Conservation (phyloP, 2,797 vertebrate species). For the Euthynnus affinis region DNA sequence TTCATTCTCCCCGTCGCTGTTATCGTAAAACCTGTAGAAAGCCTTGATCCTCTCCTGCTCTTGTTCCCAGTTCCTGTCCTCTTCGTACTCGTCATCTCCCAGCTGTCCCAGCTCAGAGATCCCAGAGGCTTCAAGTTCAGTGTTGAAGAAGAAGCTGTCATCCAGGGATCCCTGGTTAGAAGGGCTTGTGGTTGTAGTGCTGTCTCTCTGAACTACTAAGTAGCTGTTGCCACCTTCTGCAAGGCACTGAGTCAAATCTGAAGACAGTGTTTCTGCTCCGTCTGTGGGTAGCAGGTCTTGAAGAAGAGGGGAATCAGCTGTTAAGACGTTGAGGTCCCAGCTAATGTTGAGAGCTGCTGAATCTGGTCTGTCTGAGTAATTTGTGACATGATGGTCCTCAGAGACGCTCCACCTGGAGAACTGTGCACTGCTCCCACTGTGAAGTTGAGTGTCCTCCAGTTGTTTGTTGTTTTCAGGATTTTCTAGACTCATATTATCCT, state of each 20-base stretch:
- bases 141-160: conserved; percentile 69
- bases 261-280: conserved; percentile 13
- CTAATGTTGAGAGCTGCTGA: conserved; percentile 31
- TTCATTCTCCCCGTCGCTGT: conserved; percentile 48
- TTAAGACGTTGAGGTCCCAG: conserved; percentile 39
- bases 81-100: conserved; percentile 68
- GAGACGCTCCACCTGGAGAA: conserved; percentile 27
- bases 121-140: conserved; percentile 9
- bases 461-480: conserved; percentile 16
- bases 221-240: conserved; percentile 30
- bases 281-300: conserved; percentile 53
- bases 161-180: conserved; percentile 65
- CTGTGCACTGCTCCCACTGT: background rate
- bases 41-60: conserved; percentile 81
- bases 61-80: conserved; percentile 79
- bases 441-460: conserved; percentile 7
- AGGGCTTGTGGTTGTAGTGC: background rate
- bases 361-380: background rate
- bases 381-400: background rate
- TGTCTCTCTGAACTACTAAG: conserved; percentile 31
- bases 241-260: conserved; percentile 19
- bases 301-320: conserved; percentile 26
- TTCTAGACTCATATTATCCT: background rate
- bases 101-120: conserved; percentile 39
- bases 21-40: conserved; percentile 79